Evolutionary conservation across 2,797 vertebrate genomes (phyloP), one percentile per base, ranked within the genome.

Genomic region (Oreochromis mossambicus): DNA sequence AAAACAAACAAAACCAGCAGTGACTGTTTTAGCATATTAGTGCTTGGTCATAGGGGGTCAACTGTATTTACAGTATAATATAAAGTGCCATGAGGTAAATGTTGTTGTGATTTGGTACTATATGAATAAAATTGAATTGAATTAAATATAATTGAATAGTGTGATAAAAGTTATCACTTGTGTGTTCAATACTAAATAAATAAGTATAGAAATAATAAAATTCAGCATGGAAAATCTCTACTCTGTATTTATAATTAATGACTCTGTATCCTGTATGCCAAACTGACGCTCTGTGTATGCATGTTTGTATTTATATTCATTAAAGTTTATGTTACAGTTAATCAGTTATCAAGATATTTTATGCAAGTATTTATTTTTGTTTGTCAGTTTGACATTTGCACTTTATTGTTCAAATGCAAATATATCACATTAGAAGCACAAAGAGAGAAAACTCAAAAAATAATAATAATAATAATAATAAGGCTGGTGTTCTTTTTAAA

Each of bases 321-420:
- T 1, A 12, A 0, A 41, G 41, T 12, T 61, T 34, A 61, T 1
- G 0, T 61, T 19, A 61, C 3, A 61, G 56, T 63, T 63, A 3
- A n/a, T 63, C 32, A 36, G 58, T 63, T n/a, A 36, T 63, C 10
- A 36, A 63, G 17, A n/a, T 36, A n/a, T n/a, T 61, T 63, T 3
- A 63, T 36, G 6, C 17, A 63, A 36, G 17, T 36, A n/a, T 63
- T 63, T 63, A 63, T 36, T 63, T 36, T 63, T 10, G 11, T 63
- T 36, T 63, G 6, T n/a, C 1, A 36, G 58, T 63, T 63, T 63
- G 58, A 63, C 0, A 1, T 63, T 63, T 0, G 2, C 58, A 1
- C 6, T 36, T 36, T 63, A 63, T 36, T 63, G 32, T 63, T 36
- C 17, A 36, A 36, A 63, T 63, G 5, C 17, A 63, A 63, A 36